These are phyloP conservation scores for Harpalus rufipes DNA, from an alignment of 2,888 invertebrate species.

Conservation along the genomic window DNA sequence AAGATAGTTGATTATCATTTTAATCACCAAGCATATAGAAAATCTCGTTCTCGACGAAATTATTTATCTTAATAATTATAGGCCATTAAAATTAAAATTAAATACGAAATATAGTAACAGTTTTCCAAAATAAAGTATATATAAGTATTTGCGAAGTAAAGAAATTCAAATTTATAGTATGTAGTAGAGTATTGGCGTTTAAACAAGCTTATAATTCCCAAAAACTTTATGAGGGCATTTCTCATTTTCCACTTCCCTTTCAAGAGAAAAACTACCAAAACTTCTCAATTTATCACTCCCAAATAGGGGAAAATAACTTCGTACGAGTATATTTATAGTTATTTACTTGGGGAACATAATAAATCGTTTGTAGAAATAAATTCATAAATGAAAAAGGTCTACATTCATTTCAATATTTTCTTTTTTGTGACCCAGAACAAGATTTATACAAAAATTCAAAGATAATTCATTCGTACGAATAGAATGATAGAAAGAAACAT, in stretches of 20 bases:
- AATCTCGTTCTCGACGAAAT: too few relatives aligned
- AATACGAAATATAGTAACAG: too few relatives aligned
- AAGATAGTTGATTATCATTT: too few relatives aligned
- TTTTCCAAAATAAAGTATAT: too few relatives aligned
- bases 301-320: conserved; percentile 9
- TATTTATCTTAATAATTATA: too few relatives aligned
- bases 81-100: too few relatives aligned
- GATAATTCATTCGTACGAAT: conserved; percentile 44
- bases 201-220: background rate
- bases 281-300: background rate
- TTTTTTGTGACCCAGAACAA: conserved; percentile 11
- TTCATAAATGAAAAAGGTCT: conserved; percentile 1
- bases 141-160: too few relatives aligned
- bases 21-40: too few relatives aligned
- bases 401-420: conserved; percentile 29
- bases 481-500: conserved; percentile 27
- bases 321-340: conserved; percentile 30
- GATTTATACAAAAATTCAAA: conserved; percentile 32
- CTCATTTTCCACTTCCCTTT: background rate
- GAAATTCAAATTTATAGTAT: too few relatives aligned
- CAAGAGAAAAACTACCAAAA: conserved; percentile 11
- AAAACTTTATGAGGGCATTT: background rate
- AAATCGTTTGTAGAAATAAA: background rate
- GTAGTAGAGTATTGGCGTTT: background rate
- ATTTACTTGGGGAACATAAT: conserved; percentile 24